Percentiles rank a stretch among this genome's conserved stretches.
Evolutionary conservation across 1,140 invertebrate genomes (phyloP).

Genomic region (Euura lappo): DNA sequence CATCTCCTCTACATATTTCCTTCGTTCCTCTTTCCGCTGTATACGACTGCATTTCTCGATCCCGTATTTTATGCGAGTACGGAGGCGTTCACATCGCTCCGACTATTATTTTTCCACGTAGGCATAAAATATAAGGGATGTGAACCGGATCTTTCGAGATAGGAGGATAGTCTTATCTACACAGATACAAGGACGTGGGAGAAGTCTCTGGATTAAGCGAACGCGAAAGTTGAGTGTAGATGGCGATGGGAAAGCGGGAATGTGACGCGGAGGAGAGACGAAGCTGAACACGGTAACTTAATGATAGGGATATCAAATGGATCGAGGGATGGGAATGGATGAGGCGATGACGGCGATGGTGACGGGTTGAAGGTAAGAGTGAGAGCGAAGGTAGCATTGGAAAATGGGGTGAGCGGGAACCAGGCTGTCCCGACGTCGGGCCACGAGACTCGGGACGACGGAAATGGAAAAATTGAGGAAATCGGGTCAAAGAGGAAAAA

Average conservation of each 20-base stretch:
- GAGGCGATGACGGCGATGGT: not conserved
- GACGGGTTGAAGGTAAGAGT: too few species aligned
- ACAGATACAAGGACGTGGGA: not conserved
- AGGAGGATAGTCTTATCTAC: not conserved
- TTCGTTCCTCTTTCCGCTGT: not conserved
- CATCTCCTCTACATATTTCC: not conserved
- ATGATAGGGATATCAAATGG: constrained; percentile 2
- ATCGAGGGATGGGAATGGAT: not conserved
- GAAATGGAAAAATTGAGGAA: constrained; percentile 7
- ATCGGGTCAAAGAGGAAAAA: constrained; percentile 4
- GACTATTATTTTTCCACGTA: not conserved
- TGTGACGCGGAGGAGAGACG: not conserved
- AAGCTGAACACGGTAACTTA: not conserved
- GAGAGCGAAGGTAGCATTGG: too few species aligned
- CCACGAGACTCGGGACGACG: not conserved
- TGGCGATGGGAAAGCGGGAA: not conserved
- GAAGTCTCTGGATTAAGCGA: not conserved
- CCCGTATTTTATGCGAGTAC: not conserved
- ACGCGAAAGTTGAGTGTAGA: not conserved
- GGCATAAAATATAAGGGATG: not conserved
- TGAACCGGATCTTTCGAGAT: not conserved
- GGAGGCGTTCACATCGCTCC: not conserved
- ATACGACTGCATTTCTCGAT: not conserved
- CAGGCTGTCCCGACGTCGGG: too few species aligned
- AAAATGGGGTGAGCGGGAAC: too few species aligned